Conservation (phyloP, 35 echinoderm and acorn worm genomes). For the Chiridota heheva region DNA sequence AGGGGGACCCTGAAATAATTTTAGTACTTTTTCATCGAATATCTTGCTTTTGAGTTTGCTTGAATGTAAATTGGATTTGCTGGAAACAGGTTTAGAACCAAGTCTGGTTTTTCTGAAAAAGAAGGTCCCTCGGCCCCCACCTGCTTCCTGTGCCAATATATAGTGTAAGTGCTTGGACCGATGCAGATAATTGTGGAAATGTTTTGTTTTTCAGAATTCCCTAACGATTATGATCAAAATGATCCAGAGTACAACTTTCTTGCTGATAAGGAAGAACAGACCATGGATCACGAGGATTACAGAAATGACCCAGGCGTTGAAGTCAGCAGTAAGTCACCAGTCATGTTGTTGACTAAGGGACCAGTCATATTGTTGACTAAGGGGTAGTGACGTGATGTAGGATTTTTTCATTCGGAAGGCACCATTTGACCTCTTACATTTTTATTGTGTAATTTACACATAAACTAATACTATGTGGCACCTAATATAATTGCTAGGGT, state of each 20-base stretch:
- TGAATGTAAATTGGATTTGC: not conserved
- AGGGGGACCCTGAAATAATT: too few species aligned
- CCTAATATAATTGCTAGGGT: too few species aligned
- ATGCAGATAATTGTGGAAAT: too few species aligned
- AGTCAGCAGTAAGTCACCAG: slow-evolving; percentile 76
- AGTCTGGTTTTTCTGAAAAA: not conserved
- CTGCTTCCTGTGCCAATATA: not conserved
- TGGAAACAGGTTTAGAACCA: not conserved
- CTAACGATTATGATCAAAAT: slow-evolving; percentile 89
- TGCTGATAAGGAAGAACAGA: slow-evolving; percentile 69
- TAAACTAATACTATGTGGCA: too few species aligned
- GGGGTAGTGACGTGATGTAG: too few species aligned
- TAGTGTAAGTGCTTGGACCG: slow-evolving; percentile 1
- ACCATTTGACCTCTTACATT: too few species aligned
- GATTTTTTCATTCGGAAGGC: too few species aligned
- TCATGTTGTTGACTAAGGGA: too few species aligned
- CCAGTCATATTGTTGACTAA: too few species aligned
- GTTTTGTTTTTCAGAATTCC: too few species aligned
- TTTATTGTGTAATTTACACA: too few species aligned
- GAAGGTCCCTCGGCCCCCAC: not conserved
- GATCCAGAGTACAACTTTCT: slow-evolving; percentile 96
- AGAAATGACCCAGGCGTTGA: slow-evolving; percentile 77
- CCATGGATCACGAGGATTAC: slow-evolving; percentile 76
- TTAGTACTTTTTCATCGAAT: not conserved
- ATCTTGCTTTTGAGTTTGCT: not conserved